Evolutionary conservation across 1,140 invertebrate genomes (phyloP), one percentile per base, ranked within the genome.

Genomic region (Scaptomyza montana): DNA sequence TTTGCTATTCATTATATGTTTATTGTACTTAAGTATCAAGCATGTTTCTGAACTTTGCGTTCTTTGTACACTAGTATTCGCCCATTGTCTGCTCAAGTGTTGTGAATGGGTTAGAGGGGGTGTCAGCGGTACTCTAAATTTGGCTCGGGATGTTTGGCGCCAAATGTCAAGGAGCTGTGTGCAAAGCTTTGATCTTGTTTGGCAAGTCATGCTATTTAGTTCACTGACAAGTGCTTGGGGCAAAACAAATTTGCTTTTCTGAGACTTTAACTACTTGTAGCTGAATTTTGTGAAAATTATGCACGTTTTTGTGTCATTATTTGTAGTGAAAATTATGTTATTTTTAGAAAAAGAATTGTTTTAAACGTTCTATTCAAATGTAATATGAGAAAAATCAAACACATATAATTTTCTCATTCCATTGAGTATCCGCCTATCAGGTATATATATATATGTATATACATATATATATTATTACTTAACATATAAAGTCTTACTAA

Each of bases 1-100:
- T 85, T 81, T 66, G 81, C 66, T 81, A 85, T 86, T 77, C 66
- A 84, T 74, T 80, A 62, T 76, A 57, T 62, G 72, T 61, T 41
- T 13, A 33, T 57, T 54, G 39, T 43, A 43, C 39, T 43, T 43
- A 43, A n/a, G 10, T 46, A 19, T 36, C 30, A 10, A 36, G 49
- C 30, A 53, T 56, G 53, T 62, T 57, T 60, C 71, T 74, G 57
- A 70, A 81, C 74, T 72, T 74, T 68, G 74, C 61, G 36, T 64
- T 65, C 74, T 67, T 57, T 77, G 74, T 78, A 41, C 33, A 36
- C 33, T 25, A 33, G 6, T 51, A 50, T 57, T 64, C 56, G 61
- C 66, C 45, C 63, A 51, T 64, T 61, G 64, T 77, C 59, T 28
- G 63, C 49, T 72, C 62, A 9, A 71, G 67, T 70, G 67, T 13